A percentile compares a stretch with the other conserved stretches of the same genome.
Conservation (phyloP, 2,888 invertebrate genomes). For the Eupeodes latifasciatus region DNA sequence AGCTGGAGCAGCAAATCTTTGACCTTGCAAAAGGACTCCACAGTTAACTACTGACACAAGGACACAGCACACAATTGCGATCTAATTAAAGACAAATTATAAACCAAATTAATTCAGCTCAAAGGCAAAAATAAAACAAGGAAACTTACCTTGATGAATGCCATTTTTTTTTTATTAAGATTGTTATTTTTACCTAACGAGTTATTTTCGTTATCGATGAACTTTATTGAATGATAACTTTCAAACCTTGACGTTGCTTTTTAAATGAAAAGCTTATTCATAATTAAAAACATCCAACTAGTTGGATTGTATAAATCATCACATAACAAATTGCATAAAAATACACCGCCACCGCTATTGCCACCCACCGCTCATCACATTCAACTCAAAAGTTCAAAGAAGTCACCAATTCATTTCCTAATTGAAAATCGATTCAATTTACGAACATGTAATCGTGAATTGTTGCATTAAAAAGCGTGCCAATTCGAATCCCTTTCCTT, state of each 20-base stretch:
- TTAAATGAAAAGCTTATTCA: slow-evolving; percentile 61
- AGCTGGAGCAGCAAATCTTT: slow-evolving; percentile 59
- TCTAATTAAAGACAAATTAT: slow-evolving; percentile 13
- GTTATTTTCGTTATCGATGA: slow-evolving; percentile 58
- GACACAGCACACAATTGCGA: slow-evolving; percentile 55
- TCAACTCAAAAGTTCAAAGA: slow-evolving; percentile 1
- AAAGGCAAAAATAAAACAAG: not conserved
- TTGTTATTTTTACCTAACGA: not conserved
- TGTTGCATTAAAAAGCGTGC: slow-evolving; percentile 72
- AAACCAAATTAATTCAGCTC: not conserved
- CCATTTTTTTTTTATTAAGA: slow-evolving; percentile 39
- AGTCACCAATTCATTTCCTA: slow-evolving; percentile 61
- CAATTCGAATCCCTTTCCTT: slow-evolving; percentile 47
- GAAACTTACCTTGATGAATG: slow-evolving; percentile 5
- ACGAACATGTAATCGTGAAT: slow-evolving; percentile 58
- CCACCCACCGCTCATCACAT: slow-evolving; percentile 24
- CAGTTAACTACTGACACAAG: slow-evolving; percentile 71
- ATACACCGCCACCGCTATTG: not conserved
- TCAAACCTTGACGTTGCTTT: slow-evolving; percentile 70
- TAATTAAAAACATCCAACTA: slow-evolving; percentile 13
- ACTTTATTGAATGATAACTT: slow-evolving; percentile 66
- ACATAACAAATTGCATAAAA: slow-evolving; percentile 59
- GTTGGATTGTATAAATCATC: slow-evolving; percentile 15
- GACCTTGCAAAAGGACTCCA: slow-evolving; percentile 76
- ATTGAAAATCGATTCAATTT: slow-evolving; percentile 31